phyloP scores from a whole-genome alignment of 2,888 invertebrate genomes.

The Ichneumon xanthorius region DNA sequence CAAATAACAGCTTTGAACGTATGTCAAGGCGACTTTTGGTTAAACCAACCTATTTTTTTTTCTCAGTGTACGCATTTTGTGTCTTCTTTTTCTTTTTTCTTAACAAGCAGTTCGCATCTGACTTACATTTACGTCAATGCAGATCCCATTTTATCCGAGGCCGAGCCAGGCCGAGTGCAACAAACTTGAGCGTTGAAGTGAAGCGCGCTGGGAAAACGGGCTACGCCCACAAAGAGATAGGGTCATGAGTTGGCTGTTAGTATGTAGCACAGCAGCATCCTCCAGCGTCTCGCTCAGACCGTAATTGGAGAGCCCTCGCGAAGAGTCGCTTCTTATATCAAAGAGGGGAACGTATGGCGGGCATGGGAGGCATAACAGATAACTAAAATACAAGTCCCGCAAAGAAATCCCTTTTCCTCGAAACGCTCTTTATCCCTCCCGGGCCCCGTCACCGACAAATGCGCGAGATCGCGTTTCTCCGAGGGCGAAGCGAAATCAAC shows the following conservation, averaged over 20 bases:
- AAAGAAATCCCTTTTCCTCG: conserved; percentile 34
- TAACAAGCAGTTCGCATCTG: background rate
- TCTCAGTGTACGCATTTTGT: background rate
- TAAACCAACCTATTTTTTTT: too few relatives aligned
- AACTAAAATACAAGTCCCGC: conserved; percentile 34
- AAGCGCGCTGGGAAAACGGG: conserved; percentile 41
- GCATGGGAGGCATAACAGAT: conserved; percentile 21
- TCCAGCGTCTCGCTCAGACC: conserved; percentile 59
- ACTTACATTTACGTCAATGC: background rate
- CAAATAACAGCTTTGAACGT: too few relatives aligned
- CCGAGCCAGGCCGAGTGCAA: too few relatives aligned
- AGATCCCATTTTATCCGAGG: too few relatives aligned
- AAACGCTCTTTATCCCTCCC: conserved; percentile 15
- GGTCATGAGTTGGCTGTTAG: conserved; percentile 38
- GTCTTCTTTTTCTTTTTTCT: background rate
- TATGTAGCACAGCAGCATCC: conserved; percentile 42
- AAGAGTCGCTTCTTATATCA: conserved; percentile 69
- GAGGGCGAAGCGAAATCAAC: conserved; percentile 17
- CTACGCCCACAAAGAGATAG: conserved; percentile 19
- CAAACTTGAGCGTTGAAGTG: too few relatives aligned
- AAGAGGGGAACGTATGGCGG: conserved; percentile 35
- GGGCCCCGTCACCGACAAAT: conserved; percentile 19
- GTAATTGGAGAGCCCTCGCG: conserved; percentile 70
- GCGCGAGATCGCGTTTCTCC: conserved; percentile 34
- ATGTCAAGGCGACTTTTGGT: too few relatives aligned